Percentiles rank a stretch among this genome's conserved stretches.
Conservation (phyloP, 2,113 vertebrate species). For the Calcarius ornatus region DNA sequence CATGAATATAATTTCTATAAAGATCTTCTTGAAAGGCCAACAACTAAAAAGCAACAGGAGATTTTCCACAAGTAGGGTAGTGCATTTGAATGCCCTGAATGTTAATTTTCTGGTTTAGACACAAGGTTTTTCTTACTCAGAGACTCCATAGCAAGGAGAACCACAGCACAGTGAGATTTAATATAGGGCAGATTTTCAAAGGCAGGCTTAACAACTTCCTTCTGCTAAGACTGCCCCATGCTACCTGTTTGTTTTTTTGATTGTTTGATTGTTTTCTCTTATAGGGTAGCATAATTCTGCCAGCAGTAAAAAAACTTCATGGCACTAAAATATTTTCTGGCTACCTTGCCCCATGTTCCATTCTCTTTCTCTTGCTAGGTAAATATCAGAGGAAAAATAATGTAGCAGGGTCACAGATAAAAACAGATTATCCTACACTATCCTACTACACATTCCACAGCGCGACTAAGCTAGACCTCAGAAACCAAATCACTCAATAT, state of each 20-base stretch:
- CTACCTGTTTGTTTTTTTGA: too few relatives aligned
- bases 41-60: background rate
- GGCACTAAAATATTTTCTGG: accelerated
- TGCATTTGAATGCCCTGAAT: background rate
- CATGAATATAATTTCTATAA: too few relatives aligned
- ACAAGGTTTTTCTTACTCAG: background rate
- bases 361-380: background rate
- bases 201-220: background rate
- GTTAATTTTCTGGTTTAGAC: background rate
- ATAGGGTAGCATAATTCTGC: accelerated
- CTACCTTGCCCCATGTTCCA: accelerated
- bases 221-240: background rate
- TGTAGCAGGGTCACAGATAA: background rate
- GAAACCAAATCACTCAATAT: background rate
- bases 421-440: background rate
- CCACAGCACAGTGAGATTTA: accelerated
- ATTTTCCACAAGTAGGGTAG: background rate
- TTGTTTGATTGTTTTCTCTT: too few relatives aligned
- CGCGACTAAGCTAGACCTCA: background rate
- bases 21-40: background rate
- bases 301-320: background rate
- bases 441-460: background rate
- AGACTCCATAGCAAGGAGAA: background rate
- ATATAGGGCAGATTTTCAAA: background rate
- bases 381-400: background rate